Evolutionary conservation across 1,140 invertebrate genomes (phyloP).

Genomic region (Chlorops oryzae): DNA sequence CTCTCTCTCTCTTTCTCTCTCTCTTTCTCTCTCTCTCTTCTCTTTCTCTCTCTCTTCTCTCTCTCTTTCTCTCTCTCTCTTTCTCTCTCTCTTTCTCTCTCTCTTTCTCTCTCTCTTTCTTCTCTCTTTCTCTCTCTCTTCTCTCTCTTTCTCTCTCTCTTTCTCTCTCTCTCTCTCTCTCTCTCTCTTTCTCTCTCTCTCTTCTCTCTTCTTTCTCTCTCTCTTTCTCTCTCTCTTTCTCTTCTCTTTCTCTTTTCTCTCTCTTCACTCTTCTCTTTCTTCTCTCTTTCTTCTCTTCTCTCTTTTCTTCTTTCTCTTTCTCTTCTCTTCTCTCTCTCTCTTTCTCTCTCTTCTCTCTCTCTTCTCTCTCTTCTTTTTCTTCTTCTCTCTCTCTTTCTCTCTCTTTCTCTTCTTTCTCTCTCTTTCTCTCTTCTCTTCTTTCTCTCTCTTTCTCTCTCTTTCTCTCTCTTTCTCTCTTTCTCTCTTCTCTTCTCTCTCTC

Average conservation of each 20-base stretch:
- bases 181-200: too few relatives aligned
- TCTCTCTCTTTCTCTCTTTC: too few relatives aligned
- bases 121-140: background rate
- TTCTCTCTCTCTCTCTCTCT: too few relatives aligned
- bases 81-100: background rate
- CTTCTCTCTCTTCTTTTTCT: background rate
- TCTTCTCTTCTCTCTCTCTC: background rate
- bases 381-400: background rate
- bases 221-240: background rate
- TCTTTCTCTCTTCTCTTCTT: too few relatives aligned
- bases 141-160: background rate
- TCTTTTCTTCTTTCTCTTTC: background rate
- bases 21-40: background rate
- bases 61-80: background rate
- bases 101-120: background rate
- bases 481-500: too few relatives aligned
- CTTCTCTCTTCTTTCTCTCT: background rate
- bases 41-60: background rate
- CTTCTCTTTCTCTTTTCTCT: background rate
- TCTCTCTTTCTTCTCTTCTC: background rate
- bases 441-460: too few relatives aligned
- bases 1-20: background rate
- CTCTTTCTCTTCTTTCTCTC: too few relatives aligned
- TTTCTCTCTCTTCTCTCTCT: background rate
- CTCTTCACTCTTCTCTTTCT: background rate